phyloP scores from a whole-genome alignment of 2,888 invertebrate genomes.

The Cheilosia vulpina region DNA sequence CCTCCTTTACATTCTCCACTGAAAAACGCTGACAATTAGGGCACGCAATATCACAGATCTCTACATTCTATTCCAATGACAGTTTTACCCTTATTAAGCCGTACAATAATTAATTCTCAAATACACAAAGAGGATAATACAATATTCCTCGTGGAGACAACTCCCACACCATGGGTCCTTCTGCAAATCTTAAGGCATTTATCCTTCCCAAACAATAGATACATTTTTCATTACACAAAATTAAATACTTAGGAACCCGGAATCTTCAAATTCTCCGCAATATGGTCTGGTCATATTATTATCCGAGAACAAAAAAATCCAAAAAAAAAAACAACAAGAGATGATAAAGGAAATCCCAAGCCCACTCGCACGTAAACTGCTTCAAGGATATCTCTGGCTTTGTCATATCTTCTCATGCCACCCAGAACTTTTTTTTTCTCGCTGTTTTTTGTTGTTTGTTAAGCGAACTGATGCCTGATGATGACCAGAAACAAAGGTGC shows the following conservation, averaged over 20 bases:
- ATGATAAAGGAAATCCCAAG: conserved; percentile 38
- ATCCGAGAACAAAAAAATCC: conserved; percentile 2
- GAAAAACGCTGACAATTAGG: conserved; percentile 2
- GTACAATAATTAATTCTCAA: conserved; percentile 58
- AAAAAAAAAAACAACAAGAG: conserved; percentile 9
- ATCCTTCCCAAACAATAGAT: conserved; percentile 50
- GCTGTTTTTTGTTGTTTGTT: background rate
- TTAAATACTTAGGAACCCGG: conserved; percentile 64
- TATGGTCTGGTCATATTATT: conserved; percentile 14
- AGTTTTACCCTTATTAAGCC: conserved; percentile 60
- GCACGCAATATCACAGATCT: conserved; percentile 41
- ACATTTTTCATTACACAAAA: conserved; percentile 71
- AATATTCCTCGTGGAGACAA: conserved; percentile 1
- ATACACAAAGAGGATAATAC: conserved; percentile 7
- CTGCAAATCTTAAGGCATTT: conserved; percentile 48
- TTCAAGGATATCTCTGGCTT: conserved; percentile 52
- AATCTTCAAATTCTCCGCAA: conserved; percentile 23
- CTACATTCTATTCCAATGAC: conserved; percentile 47
- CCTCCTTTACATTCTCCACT: too few relatives aligned
- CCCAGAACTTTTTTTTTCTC: background rate
- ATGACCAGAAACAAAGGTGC: conserved; percentile 46
- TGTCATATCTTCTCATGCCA: background rate
- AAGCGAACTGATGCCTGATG: conserved; percentile 18
- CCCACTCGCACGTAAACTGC: conserved; percentile 40
- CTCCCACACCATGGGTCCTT: background rate